These are phyloP conservation scores for Drosophila ananassae DNA, from an alignment of 1,140 invertebrate genomes.

Conservation along the genomic window DNA sequence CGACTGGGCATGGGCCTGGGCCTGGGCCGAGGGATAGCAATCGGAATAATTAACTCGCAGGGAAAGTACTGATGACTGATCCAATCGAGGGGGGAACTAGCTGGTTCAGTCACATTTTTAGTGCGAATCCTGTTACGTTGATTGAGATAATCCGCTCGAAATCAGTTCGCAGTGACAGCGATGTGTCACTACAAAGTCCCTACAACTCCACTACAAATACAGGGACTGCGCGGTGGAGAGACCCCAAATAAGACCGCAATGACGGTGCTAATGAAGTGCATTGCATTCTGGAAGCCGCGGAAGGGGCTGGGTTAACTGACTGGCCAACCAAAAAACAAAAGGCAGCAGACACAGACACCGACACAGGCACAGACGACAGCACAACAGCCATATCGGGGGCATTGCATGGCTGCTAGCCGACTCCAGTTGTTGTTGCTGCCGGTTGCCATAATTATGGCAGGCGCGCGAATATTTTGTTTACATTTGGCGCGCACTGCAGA, in stretches of 20 bases:
- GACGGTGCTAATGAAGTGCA: slow-evolving; percentile 78
- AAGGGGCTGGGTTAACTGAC: slow-evolving; percentile 61
- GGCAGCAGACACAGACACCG: slow-evolving; percentile 11
- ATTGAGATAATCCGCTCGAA: neutral
- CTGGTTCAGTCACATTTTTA: too few relatives aligned
- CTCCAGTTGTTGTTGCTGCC: slow-evolving; percentile 24
- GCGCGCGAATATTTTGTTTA: slow-evolving; percentile 83
- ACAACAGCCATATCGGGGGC: slow-evolving; percentile 30
- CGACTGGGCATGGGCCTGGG: neutral
- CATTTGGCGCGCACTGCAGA: slow-evolving; percentile 80
- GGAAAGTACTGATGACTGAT: neutral
- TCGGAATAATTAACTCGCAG: slow-evolving; percentile 55
- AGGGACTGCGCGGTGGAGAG: slow-evolving; percentile 13
- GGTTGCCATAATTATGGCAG: slow-evolving; percentile 82
- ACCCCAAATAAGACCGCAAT: slow-evolving; percentile 61
- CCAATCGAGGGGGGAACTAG: neutral
- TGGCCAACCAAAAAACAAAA: slow-evolving; percentile 79
- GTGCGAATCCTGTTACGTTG: neutral
- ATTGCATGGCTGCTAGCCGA: slow-evolving; percentile 59
- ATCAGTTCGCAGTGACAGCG: neutral
- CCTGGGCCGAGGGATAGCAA: slow-evolving; percentile 13
- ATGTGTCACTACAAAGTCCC: neutral
- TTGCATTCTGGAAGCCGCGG: slow-evolving; percentile 29
- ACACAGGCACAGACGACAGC: slow-evolving; percentile 6
- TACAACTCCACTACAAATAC: neutral